Evolutionary conservation across 2,888 invertebrate genomes (phyloP), one percentile per base, ranked within the genome.

Genomic region (Ptychoptera contaminata): DNA sequence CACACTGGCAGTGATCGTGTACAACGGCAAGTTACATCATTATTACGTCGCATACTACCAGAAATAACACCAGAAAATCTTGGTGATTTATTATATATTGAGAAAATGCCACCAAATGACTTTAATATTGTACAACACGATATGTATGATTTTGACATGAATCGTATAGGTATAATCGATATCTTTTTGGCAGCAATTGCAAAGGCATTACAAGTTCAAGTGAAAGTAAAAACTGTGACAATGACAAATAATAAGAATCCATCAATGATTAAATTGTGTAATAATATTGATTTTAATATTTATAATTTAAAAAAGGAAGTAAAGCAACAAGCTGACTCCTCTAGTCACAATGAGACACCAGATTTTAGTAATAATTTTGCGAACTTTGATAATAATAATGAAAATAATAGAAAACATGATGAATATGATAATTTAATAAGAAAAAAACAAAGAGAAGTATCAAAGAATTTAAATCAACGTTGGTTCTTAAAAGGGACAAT

Each of bases 1-100:
- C 94, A 96, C 58, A 92, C 91, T 0, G 93, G 93, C 46, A 91
- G 93, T 55, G 93, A 93, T 43, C 73, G 94, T 47, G 92, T 94
- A 1, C 94, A 94, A 60, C 71, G 94, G 62, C 94, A 94, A 72
- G 90, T 81, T 59, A 88, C 88, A 45, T 82, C 88, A 0, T 67
- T 94, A 15, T 61, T 96, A 16, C 72, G 90, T 39, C 74, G 94
- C 54, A 91, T 94, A 60, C 69, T 94, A 32, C 84, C 87, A 0
- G 92, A 93, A 65, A 86, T 94, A 38, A 76, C 85, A 1, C 94
- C 94, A 0, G 79, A 81, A 52, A 77, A 76, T 44, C 77, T 94
- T 56, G 81, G 85, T 1, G 77, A 77, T 46, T 77, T 90, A 7
- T 68, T 90, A 42, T 80, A 79, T 35, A 78, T 84, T 1, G 72